Evolutionary conservation across 2,888 invertebrate species (phyloP).

Genomic region (Phorcus lineatus): DNA sequence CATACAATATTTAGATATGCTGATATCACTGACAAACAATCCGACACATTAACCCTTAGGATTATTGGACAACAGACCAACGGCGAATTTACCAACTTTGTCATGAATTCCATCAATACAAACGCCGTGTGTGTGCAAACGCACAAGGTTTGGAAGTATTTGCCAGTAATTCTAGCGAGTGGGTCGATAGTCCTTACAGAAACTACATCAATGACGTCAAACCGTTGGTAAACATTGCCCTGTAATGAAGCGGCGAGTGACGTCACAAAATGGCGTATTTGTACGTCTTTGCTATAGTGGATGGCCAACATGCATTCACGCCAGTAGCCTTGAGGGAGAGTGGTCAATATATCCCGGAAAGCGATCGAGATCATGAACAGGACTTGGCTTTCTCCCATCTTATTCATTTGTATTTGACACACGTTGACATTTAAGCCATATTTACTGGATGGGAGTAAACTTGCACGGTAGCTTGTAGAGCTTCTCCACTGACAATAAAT

Average conservation of each 20-base stretch:
- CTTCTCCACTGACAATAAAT: too few species aligned
- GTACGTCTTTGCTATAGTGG: not conserved
- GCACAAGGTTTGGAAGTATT: not conserved
- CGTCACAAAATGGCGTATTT: not conserved
- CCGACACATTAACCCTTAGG: too few species aligned
- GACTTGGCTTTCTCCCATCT: too few species aligned
- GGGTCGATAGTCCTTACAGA: not conserved
- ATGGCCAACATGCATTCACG: not conserved
- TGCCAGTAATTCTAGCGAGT: not conserved
- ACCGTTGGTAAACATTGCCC: not conserved
- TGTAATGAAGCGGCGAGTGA: not conserved
- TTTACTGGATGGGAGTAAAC: too few species aligned
- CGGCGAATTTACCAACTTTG: not conserved
- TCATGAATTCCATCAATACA: not conserved
- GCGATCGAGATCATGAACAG: too few species aligned
- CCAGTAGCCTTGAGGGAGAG: not conserved
- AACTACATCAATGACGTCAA: not conserved
- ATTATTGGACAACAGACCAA: too few species aligned
- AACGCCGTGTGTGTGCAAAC: not conserved
- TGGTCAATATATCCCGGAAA: not conserved
- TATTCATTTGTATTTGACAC: too few species aligned
- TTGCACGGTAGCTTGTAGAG: too few species aligned
- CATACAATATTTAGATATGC: too few species aligned
- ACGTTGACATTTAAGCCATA: too few species aligned
- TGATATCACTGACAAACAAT: too few species aligned